phyloP scores from a whole-genome alignment of 2,113 vertebrate species.

The Ailurus styani region DNA sequence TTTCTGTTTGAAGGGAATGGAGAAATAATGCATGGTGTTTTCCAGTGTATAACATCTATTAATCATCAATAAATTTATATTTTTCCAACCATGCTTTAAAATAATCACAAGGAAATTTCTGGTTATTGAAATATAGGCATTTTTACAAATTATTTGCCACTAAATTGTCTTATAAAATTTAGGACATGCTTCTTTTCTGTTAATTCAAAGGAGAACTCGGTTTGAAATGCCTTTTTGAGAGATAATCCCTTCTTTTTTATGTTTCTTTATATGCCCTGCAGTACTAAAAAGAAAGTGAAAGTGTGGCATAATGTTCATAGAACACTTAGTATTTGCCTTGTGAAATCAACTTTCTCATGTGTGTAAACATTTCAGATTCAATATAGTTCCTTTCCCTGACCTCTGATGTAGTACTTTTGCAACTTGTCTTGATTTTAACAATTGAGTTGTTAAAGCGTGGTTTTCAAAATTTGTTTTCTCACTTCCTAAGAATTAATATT shows the following conservation, averaged over 20 bases:
- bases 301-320: not conserved
- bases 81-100: constrained; percentile 37
- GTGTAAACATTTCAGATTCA: not conserved
- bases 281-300: constrained; percentile 37
- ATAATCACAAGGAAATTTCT: not conserved
- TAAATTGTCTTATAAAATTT: not conserved
- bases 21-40: constrained; percentile 2
- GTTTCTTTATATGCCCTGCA: not conserved
- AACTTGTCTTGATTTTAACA: constrained; percentile 69
- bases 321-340: not conserved
- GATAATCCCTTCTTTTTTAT: not conserved
- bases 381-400: constrained; percentile 42
- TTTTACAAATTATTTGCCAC: constrained; percentile 36
- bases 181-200: not conserved
- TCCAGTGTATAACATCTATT: not conserved
- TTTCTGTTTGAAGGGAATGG: not conserved
- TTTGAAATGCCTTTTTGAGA: not conserved
- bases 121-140: not conserved
- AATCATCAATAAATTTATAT: not conserved
- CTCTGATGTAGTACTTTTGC: constrained; percentile 66
- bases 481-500: constrained; percentile 90
- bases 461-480: constrained; percentile 81
- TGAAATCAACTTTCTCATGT: not conserved
- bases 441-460: constrained; percentile 75
- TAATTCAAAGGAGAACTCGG: constrained; percentile 27